Evolutionary conservation across 2,888 invertebrate genomes (phyloP), one percentile per base, ranked within the genome.

Genomic region (Julus scandinavius): DNA sequence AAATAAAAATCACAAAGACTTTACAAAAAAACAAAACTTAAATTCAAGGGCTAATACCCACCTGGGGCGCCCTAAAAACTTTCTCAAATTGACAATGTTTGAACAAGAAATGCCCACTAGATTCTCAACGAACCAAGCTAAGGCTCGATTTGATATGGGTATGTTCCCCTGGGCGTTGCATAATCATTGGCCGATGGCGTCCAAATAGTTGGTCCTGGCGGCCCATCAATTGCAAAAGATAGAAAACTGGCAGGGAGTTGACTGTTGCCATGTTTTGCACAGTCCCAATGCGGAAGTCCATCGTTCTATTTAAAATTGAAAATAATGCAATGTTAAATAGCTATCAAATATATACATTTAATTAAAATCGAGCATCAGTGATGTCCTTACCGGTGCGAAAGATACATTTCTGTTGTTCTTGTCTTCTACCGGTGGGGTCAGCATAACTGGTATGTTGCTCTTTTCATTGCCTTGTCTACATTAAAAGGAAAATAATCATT

Each of bases 161-260:
- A 45, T 6, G 41, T 85, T 41, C 41, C 85, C 49, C 85, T 85
- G 86, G 54, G 20, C 6, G 54, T 50, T 50, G 86, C 50, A 50
- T 86, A 86, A 54, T 86, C 86, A 54, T 86, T 86, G 7, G 54
- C 49, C 20, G 86, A 86, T 4, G 86, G 86, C 20, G 86, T 86
- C 86, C 86, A 86, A 40, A 86, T 86, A 13, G 38, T 86, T 13
- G 49, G 49, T n/a, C 86, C 86, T 54, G 86, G 86, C 7, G 86
- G 50, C 29, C 50, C 86, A 40, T 86, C 86, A 20, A 86, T 49
- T 17, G 86, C 49, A 49, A 86, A 86, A 13, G 86, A 54, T 9
- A 86, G 86, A 54, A 54, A 86, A 11, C 38, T 54, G n/a, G 86
- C 86, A 40, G 86, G 45, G 9, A 49, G 41, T 1, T 85, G 85